Base-by-base conservation (phyloP, 2,888 invertebrate species). In the Diplazon laetatorius region DNA sequence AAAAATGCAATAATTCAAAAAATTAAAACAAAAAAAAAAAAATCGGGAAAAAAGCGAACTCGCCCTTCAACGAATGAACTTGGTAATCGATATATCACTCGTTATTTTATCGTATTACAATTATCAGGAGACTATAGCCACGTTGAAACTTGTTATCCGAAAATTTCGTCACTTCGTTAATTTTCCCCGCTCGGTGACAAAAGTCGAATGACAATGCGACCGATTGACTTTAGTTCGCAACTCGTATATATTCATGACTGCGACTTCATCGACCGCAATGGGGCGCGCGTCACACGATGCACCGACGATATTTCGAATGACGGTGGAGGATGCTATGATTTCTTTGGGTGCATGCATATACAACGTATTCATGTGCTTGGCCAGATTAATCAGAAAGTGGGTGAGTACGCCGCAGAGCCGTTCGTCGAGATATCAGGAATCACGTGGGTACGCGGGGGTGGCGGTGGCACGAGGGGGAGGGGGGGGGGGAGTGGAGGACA, bases 361-460 rank as follows among this genome's bases (percentile, higher is more conserved):
- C 39, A 37, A 39, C 25, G 39, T 52, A 42, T 52, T 52, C 39
- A 14, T 25, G 22, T 39, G 25, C 6, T 52, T 22, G 37, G 14
- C 16, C n/a, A 16, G n/a, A 39, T 37, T 59, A 59, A 59, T 59
- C 39, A 37, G 16, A 8, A 12, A 16, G 39, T 10, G 37, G 59
- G 8, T n/a, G 59, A 16, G n/a, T 35, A 8, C 59, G 20, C 18
- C n/a, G 20, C 20, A 12, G 16, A 39, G 37, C 55, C 37, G 69
- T 75, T 75, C 37, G 62, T 59, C 65, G 35, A 22, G 22, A 14
- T 74, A 70, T 70, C 65, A 39, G 46, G 14, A 52, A 59, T 70
- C 9, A 18, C 52, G 37, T 42, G 46, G 22, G n/a, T 9, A 35
- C 44, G 12, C 18, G 55, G 35, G 62, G 30, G 60, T n/a, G n/a